Evolutionary conservation across 2,113 vertebrate species (phyloP).

Genomic region (Penelope pileata): DNA sequence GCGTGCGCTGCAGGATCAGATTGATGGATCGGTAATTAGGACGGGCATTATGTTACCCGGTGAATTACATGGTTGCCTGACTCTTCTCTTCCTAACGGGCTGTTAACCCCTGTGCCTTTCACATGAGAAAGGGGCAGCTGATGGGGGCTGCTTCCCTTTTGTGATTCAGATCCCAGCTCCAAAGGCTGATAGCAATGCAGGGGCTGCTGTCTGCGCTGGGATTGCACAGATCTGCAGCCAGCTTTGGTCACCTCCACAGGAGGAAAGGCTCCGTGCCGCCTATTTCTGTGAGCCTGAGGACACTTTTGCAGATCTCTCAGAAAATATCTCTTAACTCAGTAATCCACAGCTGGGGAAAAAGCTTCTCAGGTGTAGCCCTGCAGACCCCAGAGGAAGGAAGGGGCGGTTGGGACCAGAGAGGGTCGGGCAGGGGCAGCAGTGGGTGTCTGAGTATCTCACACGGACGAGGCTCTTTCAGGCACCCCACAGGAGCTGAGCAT

Average conservation of each 20-base stretch:
- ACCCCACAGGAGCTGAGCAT: background rate
- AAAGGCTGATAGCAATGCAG: background rate
- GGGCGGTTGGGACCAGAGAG: background rate
- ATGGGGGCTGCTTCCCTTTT: background rate
- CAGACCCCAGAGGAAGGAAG: background rate
- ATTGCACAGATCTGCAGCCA: rapidly evolving
- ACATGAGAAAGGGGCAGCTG: background rate
- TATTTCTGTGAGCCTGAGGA: too few relatives aligned
- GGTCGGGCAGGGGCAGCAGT: background rate
- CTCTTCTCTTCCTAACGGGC: background rate
- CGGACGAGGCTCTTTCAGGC: background rate
- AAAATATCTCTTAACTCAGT: rapidly evolving
- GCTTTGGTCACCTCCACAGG: rapidly evolving
- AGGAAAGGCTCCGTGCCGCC: background rate
- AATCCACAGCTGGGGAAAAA: rapidly evolving
- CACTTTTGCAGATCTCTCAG: background rate
- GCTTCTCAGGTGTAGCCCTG: background rate
- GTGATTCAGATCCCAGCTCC: background rate
- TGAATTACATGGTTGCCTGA: slow-evolving; percentile 32
- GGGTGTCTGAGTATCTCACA: background rate
- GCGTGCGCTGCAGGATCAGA: background rate
- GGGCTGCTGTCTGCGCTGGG: background rate
- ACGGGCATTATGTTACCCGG: background rate
- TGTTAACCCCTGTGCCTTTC: background rate
- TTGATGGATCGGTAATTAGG: slow-evolving; percentile 48